Evolutionary conservation across 2,113 vertebrate genomes (phyloP), one percentile per base, ranked within the genome.

Genomic region (Otolemur garnettii): DNA sequence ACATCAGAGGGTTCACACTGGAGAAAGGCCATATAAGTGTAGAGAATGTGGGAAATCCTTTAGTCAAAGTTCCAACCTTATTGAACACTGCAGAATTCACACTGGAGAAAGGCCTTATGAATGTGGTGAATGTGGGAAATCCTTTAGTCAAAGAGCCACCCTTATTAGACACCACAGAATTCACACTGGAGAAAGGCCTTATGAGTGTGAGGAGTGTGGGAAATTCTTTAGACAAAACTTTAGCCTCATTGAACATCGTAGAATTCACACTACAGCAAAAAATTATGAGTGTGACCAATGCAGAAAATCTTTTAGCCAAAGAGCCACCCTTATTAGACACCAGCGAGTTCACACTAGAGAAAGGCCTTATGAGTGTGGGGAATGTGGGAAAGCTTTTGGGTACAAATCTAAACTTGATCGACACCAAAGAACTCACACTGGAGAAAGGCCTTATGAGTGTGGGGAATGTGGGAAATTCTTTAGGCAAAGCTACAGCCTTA

Each of bases 131-230:
- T 97, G 97, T 38, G 97, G 96, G 26, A 96, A 96, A 59, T 89
- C 91, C 26, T 98, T 98, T 87, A 97, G 92, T 38, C 90, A 87
- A 18, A 97, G 88, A 75, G 96, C 97, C 28, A 95, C 96, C 15
- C 96, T 97, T 10, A 30, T 93, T 2, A 90, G 94, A 74, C 97
- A 98, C 71, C 97, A 97, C 55, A 87, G 91, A 59, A 98, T 96
- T 7, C 97, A 98, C 74, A 96, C 95, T 33, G 97, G 97, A 78
- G 97, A 98, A 68, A 98, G 97, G 38, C 96, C 97, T 30, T 98
- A 96, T 82, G 80, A 88, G 10, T 98, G 98, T 74, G 84, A 55
- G 0, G 95, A 97, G 22, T 98, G 98, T n/a, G 97, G 97, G 1
- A 98, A 98, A 64, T 95, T 86, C 88, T 98, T 98, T 66, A 97